Percentiles rank a stretch among this genome's conserved stretches.
Conservation (phyloP, 30 jellyfish, hydroid and myxozoan species). For the Hydractinia symbiolongicarpus region DNA sequence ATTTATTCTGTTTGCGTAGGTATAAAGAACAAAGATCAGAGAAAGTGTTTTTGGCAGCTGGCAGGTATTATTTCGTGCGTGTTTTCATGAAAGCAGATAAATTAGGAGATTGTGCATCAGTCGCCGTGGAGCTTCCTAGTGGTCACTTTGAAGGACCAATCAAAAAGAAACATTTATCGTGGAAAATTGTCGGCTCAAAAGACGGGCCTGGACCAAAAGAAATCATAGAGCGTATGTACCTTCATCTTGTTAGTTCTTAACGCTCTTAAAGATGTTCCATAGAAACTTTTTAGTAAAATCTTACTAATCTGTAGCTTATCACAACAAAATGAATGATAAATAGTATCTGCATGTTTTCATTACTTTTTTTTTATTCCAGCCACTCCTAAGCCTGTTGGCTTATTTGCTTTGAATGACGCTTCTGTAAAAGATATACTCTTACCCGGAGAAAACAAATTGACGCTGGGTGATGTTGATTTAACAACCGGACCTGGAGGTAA, state of each 20-base stretch:
- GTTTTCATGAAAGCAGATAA: constrained; percentile 92
- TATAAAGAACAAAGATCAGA: constrained; percentile 90
- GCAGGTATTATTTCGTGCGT: constrained; percentile 75
- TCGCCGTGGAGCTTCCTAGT: constrained; percentile 95
- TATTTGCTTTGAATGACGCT: constrained; percentile 72
- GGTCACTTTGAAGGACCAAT: constrained; percentile 98
- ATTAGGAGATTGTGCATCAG: constrained; percentile 95
- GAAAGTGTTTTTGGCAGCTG: constrained; percentile 72
- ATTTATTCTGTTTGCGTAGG: constrained; percentile 20
- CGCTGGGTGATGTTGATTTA: constrained; percentile 77
- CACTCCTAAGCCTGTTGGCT: constrained; percentile 90
- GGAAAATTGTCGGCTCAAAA: constrained; percentile 88
- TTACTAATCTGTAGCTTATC: too few species aligned
- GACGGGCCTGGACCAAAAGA: constrained; percentile 96
- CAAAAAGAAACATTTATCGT: constrained; percentile 80
- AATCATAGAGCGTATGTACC: constrained; percentile 61
- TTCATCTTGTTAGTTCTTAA: neutral
- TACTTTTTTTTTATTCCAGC: constrained; percentile 37
- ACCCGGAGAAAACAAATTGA: constrained; percentile 79
- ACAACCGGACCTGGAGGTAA: constrained; percentile 96
- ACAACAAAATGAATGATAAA: too few species aligned
- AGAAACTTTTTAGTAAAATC: too few species aligned
- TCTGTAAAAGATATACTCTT: constrained; percentile 63
- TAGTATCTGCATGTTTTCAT: neutral
- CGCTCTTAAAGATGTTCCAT: too few species aligned